phyloP scores from a whole-genome alignment of 2,888 invertebrate species.

The Frankliniella fusca region DNA sequence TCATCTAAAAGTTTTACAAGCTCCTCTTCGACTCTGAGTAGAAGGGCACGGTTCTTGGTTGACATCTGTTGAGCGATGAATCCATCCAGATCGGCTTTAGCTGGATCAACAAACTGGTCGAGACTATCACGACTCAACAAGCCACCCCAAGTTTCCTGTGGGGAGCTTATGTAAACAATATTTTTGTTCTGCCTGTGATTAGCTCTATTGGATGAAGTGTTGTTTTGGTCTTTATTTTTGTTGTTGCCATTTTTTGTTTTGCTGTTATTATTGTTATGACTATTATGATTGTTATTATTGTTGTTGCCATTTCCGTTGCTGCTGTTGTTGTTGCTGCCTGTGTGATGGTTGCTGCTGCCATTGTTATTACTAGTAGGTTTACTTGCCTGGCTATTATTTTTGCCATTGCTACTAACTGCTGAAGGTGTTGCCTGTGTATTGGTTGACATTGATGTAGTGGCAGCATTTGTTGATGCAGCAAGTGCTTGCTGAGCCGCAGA shows the following conservation, averaged over 20 bases:
- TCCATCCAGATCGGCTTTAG: constrained; percentile 75
- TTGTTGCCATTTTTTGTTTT: constrained; percentile 41
- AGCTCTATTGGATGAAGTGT: constrained; percentile 7
- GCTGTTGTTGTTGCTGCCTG: constrained; percentile 47
- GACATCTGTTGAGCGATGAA: constrained; percentile 88
- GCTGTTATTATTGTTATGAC: constrained; percentile 46
- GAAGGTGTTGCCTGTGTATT: constrained; percentile 43
- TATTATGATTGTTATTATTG: constrained; percentile 5
- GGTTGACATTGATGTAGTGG: constrained; percentile 46
- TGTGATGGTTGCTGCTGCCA: constrained; percentile 39
- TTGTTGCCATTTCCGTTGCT: constrained; percentile 41
- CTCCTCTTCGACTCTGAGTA: constrained; percentile 85
- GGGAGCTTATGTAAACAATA: constrained; percentile 26
- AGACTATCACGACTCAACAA: constrained; percentile 56
- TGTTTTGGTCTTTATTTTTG: not conserved
- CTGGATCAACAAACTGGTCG: constrained; percentile 69
- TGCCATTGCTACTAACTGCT: constrained; percentile 39
- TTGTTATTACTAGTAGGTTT: constrained; percentile 41
- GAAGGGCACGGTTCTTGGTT: constrained; percentile 81
- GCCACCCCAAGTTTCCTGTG: constrained; percentile 32
- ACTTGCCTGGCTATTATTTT: constrained; percentile 44
- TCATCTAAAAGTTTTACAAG: constrained; percentile 79
- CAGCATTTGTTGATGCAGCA: constrained; percentile 46
- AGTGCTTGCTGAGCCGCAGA: constrained; percentile 43
- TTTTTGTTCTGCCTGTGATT: constrained; percentile 11